Percentiles rank a stretch among this genome's conserved stretches.
These are phyloP conservation scores for Aythya baeri DNA, from an alignment of 2,113 vertebrate genomes.

Conservation along the genomic window DNA sequence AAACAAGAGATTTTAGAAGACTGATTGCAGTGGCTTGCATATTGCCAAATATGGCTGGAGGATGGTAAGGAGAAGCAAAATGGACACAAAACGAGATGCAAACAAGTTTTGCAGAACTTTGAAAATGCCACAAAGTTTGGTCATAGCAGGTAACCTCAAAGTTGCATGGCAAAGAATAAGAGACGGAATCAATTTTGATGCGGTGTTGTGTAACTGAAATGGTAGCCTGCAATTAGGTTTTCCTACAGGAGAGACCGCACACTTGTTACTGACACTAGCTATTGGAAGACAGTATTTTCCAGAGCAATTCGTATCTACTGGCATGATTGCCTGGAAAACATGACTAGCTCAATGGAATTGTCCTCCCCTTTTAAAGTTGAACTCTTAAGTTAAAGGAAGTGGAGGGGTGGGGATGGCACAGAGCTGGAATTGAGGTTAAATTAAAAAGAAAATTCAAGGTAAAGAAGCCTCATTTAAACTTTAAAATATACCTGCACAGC, in stretches of 20 bases:
- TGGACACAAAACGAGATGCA: not conserved
- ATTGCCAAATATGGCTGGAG: not conserved
- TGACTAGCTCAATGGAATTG: not conserved
- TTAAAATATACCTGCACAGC: not conserved
- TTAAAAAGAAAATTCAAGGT: not conserved
- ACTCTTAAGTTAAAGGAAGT: not conserved
- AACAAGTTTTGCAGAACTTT: not conserved
- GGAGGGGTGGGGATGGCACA: too few relatives aligned
- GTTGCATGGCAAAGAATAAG: not conserved
- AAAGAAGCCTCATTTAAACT: not conserved
- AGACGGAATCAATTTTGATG: not conserved
- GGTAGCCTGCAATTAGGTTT: not conserved
- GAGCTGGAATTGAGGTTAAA: not conserved
- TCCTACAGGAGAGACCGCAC: too few relatives aligned
- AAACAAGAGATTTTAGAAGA: not conserved
- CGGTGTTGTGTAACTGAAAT: not conserved
- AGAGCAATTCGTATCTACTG: accelerated
- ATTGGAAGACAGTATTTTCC: not conserved
- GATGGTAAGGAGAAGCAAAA: not conserved
- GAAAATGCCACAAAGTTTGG: not conserved
- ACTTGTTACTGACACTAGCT: not conserved
- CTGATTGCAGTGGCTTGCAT: too few relatives aligned
- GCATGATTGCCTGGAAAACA: not conserved
- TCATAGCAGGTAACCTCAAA: not conserved
- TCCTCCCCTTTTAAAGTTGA: not conserved